Evolutionary conservation across 1,140 invertebrate genomes (phyloP).

Genomic region (Diabrotica undecimpunctata): DNA sequence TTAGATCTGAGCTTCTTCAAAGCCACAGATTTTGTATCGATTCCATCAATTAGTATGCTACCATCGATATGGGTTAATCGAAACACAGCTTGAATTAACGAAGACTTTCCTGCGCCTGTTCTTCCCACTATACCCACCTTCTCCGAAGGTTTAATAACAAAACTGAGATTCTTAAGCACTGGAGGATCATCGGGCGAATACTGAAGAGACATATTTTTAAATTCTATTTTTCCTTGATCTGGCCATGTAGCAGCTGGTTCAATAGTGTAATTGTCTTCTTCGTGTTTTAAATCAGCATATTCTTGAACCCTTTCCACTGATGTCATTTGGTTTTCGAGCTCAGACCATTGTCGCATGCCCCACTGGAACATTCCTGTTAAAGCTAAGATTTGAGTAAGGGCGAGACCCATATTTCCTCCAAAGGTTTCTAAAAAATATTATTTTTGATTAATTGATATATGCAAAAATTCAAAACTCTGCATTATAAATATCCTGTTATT

Average conservation of each 20-base stretch:
- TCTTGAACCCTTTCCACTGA: slow-evolving; percentile 48
- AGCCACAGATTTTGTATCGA: slow-evolving; percentile 49
- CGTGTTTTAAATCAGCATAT: slow-evolving; percentile 65
- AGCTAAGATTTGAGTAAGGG: slow-evolving; percentile 72
- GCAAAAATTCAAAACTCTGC: too few species aligned
- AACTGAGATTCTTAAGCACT: slow-evolving; percentile 60
- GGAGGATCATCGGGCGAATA: slow-evolving; percentile 63
- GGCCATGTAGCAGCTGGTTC: slow-evolving; percentile 47
- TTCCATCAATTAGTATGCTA: slow-evolving; percentile 58
- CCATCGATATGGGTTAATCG: slow-evolving; percentile 59
- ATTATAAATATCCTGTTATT: too few species aligned
- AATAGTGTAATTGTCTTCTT: slow-evolving; percentile 51
- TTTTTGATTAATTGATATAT: slow-evolving; percentile 59
- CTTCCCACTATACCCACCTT: too few species aligned
- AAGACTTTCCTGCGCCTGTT: slow-evolving; percentile 59
- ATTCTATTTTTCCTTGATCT: slow-evolving; percentile 26
- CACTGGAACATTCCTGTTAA: slow-evolving; percentile 79
- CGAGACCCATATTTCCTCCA: slow-evolving; percentile 68
- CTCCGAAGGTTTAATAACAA: too few species aligned
- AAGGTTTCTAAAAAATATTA: slow-evolving; percentile 33
- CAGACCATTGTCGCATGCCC: slow-evolving; percentile 75
- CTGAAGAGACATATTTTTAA: slow-evolving; percentile 56
- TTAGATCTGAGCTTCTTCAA: slow-evolving; percentile 59
- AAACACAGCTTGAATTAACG: slow-evolving; percentile 69
- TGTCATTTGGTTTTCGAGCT: slow-evolving; percentile 79